These are phyloP conservation scores for Bubalus kerabau DNA, from an alignment of 2,113 vertebrate genomes.

Conservation along the genomic window DNA sequence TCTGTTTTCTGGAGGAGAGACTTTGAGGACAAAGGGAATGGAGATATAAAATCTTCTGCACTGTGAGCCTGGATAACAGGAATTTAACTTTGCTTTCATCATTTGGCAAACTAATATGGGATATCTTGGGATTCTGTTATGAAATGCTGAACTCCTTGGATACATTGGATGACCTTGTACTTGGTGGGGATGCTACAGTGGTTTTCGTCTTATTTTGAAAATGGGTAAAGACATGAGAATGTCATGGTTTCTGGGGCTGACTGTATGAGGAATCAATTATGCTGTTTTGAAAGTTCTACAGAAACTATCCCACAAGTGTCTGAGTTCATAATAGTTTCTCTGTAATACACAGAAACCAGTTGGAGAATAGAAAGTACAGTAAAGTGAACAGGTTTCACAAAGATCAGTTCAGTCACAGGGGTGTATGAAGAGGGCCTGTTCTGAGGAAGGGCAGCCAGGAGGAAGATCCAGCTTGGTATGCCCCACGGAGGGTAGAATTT, in stretches of 20 bases:
- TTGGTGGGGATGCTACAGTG: background rate
- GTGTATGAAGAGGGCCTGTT: background rate
- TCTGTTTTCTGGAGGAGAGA: background rate
- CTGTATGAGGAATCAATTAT: background rate
- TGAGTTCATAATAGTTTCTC: background rate
- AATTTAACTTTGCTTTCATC: conserved; percentile 7
- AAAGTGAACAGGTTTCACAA: conserved; percentile 3
- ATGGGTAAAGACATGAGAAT: background rate
- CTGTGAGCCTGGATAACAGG: background rate
- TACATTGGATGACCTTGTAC: background rate
- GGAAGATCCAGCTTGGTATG: background rate
- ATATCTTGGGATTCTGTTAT: background rate
- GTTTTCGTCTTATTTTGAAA: conserved; percentile 20
- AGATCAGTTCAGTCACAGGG: background rate
- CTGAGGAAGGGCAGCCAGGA: background rate
- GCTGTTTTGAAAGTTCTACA: background rate
- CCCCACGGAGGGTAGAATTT: background rate
- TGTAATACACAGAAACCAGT: background rate
- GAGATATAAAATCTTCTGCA: background rate
- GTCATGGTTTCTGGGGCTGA: background rate
- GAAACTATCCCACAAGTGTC: background rate
- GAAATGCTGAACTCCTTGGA: background rate
- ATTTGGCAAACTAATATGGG: background rate
- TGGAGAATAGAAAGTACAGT: background rate
- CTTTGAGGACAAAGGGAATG: background rate